phyloP scores from a whole-genome alignment of 2,797 vertebrate genomes.

The Muscicapa striata region DNA sequence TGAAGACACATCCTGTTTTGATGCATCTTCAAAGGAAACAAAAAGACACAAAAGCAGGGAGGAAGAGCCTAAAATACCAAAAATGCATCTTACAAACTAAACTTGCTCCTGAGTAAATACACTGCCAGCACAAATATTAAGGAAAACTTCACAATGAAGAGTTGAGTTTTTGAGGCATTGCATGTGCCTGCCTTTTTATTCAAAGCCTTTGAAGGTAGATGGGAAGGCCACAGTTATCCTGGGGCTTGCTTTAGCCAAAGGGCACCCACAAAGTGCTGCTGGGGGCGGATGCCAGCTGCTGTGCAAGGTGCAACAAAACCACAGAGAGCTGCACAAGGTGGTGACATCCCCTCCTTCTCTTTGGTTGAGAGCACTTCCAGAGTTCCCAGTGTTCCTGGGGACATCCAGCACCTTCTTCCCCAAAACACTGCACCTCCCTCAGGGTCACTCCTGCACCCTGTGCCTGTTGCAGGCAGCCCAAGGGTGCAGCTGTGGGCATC shows the following conservation, averaged over 20 bases:
- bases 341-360: rapidly evolving
- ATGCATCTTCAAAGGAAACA: not conserved
- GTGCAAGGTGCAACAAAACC: rapidly evolving
- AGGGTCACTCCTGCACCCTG: rapidly evolving
- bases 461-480: not conserved
- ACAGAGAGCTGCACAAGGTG: not conserved
- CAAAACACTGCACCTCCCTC: not conserved
- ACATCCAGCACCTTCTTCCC: not conserved
- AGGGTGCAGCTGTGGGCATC: not conserved
- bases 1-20: not conserved
- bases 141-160: not conserved
- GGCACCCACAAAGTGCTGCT: rapidly evolving
- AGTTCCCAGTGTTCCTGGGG: not conserved
- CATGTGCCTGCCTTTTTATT: not conserved
- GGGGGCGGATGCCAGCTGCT: not conserved
- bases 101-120: not conserved
- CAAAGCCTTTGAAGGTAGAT: rapidly evolving
- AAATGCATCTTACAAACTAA: not conserved
- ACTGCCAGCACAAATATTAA: not conserved
- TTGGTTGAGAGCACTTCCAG: not conserved
- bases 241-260: not conserved
- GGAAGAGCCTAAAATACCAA: not conserved
- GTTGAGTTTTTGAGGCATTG: not conserved
- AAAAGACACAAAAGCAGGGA: not conserved
- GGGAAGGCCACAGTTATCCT: not conserved